A percentile compares a stretch with the other conserved stretches of the same genome.
Conservation (phyloP, 1,140 invertebrate species). For the Pantala flavescens region DNA sequence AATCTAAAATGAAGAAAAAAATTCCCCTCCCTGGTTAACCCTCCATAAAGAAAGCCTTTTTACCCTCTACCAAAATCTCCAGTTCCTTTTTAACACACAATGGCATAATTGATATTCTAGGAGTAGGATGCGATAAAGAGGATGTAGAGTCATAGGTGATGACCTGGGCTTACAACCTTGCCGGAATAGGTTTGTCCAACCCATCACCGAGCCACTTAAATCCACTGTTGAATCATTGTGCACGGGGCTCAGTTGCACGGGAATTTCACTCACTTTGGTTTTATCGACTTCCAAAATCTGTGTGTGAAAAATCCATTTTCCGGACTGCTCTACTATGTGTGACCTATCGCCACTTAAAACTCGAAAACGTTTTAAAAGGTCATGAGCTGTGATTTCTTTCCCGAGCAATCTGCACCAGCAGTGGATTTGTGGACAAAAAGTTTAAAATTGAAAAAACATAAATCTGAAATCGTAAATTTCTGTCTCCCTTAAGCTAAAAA, state of each 20-base stretch:
- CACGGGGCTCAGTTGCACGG: neutral
- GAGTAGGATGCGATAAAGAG: neutral
- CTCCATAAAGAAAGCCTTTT: neutral
- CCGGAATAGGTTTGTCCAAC: neutral
- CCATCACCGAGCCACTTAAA: neutral
- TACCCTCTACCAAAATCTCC: neutral
- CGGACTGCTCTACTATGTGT: neutral
- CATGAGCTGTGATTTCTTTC: conserved; percentile 6
- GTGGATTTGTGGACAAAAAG: neutral
- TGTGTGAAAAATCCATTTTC: neutral
- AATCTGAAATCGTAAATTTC: neutral
- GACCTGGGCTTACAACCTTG: neutral
- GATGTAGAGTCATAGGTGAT: neutral
- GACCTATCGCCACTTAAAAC: neutral
- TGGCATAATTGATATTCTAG: neutral
- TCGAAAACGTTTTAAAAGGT: conserved; percentile 5
- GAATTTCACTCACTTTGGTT: conserved; percentile 2
- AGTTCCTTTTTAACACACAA: neutral
- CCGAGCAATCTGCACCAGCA: conserved; percentile 6
- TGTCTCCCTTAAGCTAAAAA: neutral
- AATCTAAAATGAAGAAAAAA: neutral
- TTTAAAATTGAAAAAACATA: neutral
- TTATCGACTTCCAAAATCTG: neutral
- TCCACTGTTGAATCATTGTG: conserved; percentile 1
- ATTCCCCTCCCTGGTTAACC: neutral